Evolutionary conservation across 2,888 invertebrate genomes (phyloP).

Genomic region (Entomobrya multifasciata): DNA sequence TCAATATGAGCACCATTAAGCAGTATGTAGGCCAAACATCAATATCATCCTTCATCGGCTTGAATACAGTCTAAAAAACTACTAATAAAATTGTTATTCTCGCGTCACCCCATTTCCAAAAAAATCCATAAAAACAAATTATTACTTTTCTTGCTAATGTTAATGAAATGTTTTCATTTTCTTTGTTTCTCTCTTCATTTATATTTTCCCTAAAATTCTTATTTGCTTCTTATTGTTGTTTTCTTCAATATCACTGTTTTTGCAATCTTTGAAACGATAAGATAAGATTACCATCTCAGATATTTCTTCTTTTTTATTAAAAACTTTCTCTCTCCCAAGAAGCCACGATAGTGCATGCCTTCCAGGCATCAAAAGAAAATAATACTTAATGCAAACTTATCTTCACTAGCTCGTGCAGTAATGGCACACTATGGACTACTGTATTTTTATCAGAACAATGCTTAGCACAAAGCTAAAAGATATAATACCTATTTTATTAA

Average conservation of each 20-base stretch:
- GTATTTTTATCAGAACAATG: no score
- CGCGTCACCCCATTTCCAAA: constrained; percentile 1
- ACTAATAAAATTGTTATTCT: background rate
- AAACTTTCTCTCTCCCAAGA: no score
- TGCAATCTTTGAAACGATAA: no score
- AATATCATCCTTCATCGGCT: no score
- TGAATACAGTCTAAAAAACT: no score
- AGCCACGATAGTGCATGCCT: no score
- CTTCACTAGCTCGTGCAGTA: background rate
- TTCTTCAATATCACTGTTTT: no score
- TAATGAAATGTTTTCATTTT: background rate
- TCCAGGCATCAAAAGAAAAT: background rate
- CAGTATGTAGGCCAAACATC: no score
- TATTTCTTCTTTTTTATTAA: background rate
- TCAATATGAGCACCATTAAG: background rate
- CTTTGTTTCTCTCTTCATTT: background rate
- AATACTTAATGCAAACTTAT: background rate
- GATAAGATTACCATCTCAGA: no score
- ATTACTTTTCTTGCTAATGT: background rate
- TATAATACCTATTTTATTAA: background rate
- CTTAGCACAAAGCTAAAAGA: no score
- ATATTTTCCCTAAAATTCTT: background rate
- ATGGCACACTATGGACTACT: background rate
- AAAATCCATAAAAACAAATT: no score
- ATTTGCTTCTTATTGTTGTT: background rate